Conservation (phyloP, 23 tunicate species). For the Ascidia mentula region DNA sequence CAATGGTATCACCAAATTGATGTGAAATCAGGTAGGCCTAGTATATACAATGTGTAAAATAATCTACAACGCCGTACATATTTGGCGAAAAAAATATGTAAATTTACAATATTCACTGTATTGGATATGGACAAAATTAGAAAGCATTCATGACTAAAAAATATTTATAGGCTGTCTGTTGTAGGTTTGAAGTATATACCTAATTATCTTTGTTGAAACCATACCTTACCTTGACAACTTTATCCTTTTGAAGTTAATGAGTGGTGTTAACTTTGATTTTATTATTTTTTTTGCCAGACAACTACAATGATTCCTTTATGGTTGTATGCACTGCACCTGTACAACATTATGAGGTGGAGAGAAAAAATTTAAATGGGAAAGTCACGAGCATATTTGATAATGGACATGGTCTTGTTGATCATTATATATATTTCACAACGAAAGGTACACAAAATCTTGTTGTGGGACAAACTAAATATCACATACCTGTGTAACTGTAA, state of each 20-base stretch:
- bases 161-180: too few relatives aligned
- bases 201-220: too few relatives aligned
- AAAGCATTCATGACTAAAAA: too few relatives aligned
- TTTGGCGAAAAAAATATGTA: not conserved
- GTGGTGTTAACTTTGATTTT: too few relatives aligned
- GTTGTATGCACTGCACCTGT: not conserved
- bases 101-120: too few relatives aligned
- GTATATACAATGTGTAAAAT: too few relatives aligned
- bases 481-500: not conserved
- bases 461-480: too few relatives aligned
- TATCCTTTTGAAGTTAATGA: too few relatives aligned
- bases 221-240: too few relatives aligned
- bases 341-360: not conserved
- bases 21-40: not conserved
- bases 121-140: too few relatives aligned
- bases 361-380: slow-evolving; percentile 28
- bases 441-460: slow-evolving; percentile 14
- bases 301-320: not conserved
- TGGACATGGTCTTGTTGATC: slow-evolving; percentile 50
- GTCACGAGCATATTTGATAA: slow-evolving; percentile 39
- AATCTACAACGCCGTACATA: not conserved
- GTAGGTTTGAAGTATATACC: too few relatives aligned
- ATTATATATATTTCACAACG: slow-evolving; percentile 35
- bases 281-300: not conserved
- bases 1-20: not conserved